Percentiles rank a stretch among this genome's conserved stretches.
Evolutionary conservation across 1,140 invertebrate genomes (phyloP).

Genomic region (Patella vulgata): DNA sequence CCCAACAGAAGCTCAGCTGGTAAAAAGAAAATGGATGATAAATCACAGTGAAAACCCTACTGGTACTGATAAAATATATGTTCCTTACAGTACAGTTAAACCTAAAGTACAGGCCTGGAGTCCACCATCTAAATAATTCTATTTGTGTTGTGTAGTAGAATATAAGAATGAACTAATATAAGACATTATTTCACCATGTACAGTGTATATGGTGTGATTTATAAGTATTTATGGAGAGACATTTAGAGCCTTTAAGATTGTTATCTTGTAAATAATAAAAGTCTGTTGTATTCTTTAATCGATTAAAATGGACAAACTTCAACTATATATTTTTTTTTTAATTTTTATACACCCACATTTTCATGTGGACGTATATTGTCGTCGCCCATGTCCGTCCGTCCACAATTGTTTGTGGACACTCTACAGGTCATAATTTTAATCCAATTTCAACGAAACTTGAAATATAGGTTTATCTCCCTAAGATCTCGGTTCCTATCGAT

Average conservation of each 20-base stretch:
- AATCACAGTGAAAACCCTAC: constrained; percentile 85
- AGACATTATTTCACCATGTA: neutral
- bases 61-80: constrained; percentile 79
- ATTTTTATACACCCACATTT: too few relatives aligned
- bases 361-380: too few relatives aligned
- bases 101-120: constrained; percentile 56
- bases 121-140: constrained; percentile 27
- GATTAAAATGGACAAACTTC: too few relatives aligned
- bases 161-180: neutral
- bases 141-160: neutral
- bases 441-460: too few relatives aligned
- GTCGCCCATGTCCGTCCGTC: too few relatives aligned
- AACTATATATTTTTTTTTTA: too few relatives aligned
- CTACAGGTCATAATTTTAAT: too few relatives aligned
- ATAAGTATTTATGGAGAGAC: neutral
- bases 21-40: constrained; percentile 82
- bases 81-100: constrained; percentile 86
- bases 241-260: neutral
- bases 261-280: too few relatives aligned
- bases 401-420: too few relatives aligned
- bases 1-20: constrained; percentile 70
- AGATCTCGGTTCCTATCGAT: too few relatives aligned
- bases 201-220: neutral
- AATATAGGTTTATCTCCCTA: too few relatives aligned
- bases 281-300: neutral